Base-by-base conservation (phyloP, 2,888 invertebrate species). In the Sarcophaga carnaria region DNA sequence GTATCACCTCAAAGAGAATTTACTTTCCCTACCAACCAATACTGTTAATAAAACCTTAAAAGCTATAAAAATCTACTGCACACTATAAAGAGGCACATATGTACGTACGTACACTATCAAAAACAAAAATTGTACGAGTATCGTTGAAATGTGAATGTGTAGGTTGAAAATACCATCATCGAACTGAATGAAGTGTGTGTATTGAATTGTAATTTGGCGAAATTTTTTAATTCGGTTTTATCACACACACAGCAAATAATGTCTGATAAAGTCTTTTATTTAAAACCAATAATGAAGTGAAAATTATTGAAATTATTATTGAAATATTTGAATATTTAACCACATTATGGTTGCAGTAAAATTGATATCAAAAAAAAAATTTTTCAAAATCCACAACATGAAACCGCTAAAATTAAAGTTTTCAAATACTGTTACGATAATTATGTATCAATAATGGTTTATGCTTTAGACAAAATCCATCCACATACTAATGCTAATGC, bases 341-440 rank as follows among this genome's bases (percentile, higher is more conserved):
- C 88, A 85, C 85, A 80, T 85, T 85, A 85, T 85, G 82, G 80
- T 83, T 83, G 85, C 83, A 87, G 87, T 87, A 81, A 87, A 87
- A 84, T 84, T 87, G 67, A 69, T 84, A 79, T 45, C 22, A 54
- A 63, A 54, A 71, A 84, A 63, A 47, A 66, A 45, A 71, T 66
- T 60, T 66, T 66, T 54, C 63, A 20, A 66, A 71, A 66, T 11
- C 70, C 20, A 60, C 20, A 78, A 25, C 49, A 66, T 64, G 74
- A 69, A 84, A 71, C 76, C 76, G 76, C 71, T 67, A 1, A 71
- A 54, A 77, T 72, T 54, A 77, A 85, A 66, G 59, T 84, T 84
- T 84, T 80, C 76, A 76, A 76, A 76, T 80, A 69, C 62, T 20
- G 20, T 76, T 80, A 66, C 47, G 70, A 71, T 76, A 62, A 80